Percentiles rank a stretch among this genome's conserved stretches.
Conservation (phyloP, 2,797 vertebrate genomes). For the Stomatorhinus walkeri region DNA sequence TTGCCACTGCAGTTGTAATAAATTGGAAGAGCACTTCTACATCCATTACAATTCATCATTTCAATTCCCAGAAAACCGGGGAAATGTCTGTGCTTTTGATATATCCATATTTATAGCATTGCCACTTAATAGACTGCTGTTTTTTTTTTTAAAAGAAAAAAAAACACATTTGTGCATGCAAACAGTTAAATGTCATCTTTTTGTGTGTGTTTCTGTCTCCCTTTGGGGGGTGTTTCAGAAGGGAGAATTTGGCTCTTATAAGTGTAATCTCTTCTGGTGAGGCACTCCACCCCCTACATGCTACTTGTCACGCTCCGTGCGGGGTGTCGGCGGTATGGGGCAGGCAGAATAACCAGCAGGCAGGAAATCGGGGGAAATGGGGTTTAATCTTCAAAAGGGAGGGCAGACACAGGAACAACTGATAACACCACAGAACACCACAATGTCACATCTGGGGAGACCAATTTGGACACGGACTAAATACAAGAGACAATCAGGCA, state of each 20-base stretch:
- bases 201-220: not conserved
- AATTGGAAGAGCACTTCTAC: not conserved
- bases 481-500: too few species aligned
- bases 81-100: not conserved
- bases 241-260: not conserved
- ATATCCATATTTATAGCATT: not conserved
- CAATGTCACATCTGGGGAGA: too few species aligned
- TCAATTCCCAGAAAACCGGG: not conserved
- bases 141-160: not conserved
- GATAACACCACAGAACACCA: too few species aligned
- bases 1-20: not conserved
- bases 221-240: not conserved
- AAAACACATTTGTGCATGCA: not conserved
- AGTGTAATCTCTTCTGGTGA: not conserved
- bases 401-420: too few species aligned
- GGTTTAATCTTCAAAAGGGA: too few species aligned
- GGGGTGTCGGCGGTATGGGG: too few species aligned
- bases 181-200: not conserved
- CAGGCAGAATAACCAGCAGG: too few species aligned
- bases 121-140: not conserved
- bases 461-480: too few species aligned
- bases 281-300: not conserved
- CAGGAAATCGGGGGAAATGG: too few species aligned
- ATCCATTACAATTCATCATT: slow-evolving; percentile 1
- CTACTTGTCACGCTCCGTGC: too few species aligned